Conservation (phyloP, 2,888 invertebrate genomes). For the Phanerotoma sp. region DNA sequence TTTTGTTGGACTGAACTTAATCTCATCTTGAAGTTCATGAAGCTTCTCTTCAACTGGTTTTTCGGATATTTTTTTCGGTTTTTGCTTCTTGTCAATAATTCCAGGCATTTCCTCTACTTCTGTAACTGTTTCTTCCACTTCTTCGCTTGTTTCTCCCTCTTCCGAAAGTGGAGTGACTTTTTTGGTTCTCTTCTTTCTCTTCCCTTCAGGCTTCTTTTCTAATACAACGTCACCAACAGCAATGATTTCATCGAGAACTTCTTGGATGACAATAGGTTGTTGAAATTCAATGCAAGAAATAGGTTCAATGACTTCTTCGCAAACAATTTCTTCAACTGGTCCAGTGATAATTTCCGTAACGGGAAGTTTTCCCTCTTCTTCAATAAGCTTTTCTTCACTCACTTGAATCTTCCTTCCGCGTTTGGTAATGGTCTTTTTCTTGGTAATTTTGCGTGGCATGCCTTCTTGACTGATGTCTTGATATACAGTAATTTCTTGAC, state of each 20-base stretch:
- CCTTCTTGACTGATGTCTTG: constrained; percentile 38
- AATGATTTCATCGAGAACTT: no score
- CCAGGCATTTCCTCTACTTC: constrained; percentile 42
- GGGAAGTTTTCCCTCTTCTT: constrained; percentile 53
- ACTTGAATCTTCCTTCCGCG: constrained; percentile 55
- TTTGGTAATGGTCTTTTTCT: constrained; percentile 53
- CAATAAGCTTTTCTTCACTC: constrained; percentile 54
- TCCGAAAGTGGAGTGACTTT: no score
- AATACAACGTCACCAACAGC: no score
- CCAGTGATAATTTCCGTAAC: constrained; percentile 48
- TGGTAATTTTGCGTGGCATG: constrained; percentile 43
- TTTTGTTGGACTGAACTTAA: neutral
- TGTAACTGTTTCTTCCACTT: constrained; percentile 45
- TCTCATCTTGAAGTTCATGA: no score
- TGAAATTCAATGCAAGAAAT: constrained; percentile 21
- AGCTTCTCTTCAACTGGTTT: constrained; percentile 34
- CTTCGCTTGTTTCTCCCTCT: no score
- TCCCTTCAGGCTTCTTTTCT: no score
- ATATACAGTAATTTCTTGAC: constrained; percentile 37
- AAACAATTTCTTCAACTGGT: constrained; percentile 37
- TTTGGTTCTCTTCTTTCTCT: no score
- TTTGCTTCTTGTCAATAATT: constrained; percentile 36
- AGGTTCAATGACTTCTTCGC: constrained; percentile 20
- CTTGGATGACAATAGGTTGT: constrained; percentile 24
- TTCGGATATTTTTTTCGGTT: constrained; percentile 41